Conservation (phyloP, 2,888 invertebrate genomes). For the Frankliniella intonsa region DNA sequence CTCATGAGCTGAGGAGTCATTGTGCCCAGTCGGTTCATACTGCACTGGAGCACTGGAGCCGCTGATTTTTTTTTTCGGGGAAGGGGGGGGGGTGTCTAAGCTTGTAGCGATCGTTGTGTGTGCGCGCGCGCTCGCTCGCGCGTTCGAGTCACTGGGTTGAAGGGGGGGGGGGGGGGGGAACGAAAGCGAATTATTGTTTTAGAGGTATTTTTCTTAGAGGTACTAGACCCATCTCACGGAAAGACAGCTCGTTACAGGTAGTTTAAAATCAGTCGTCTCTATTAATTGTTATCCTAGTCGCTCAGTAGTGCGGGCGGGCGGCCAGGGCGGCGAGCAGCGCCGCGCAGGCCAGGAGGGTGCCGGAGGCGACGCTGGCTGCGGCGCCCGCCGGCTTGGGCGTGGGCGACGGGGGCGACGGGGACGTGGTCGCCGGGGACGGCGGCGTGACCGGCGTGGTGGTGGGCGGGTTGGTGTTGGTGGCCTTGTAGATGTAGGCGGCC, state of each 20-base stretch:
- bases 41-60: not conserved
- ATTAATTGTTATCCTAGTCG: not conserved
- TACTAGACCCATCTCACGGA: no score
- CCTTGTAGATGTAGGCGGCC: not conserved
- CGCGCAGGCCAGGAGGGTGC: not conserved
- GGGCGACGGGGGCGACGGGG: no score
- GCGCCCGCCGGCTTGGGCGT: not conserved
- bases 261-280: no score
- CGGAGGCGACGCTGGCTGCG: not conserved
- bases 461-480: not conserved
- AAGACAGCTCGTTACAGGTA: no score
- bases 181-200: no score
- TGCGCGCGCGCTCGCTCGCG: no score
- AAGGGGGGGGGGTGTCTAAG: not conserved
- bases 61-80: not conserved
- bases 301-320: no score
- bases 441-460: not conserved
- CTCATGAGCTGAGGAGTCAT: constrained; percentile 22
- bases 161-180: no score
- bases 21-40: not conserved
- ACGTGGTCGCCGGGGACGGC: not conserved
- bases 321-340: not conserved
- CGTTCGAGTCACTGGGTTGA: no score
- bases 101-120: no score
- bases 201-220: no score